A percentile compares a stretch with the other conserved stretches of the same genome.
Evolutionary conservation across 2,113 vertebrate species (phyloP).

Genomic region (Motacilla alba): DNA sequence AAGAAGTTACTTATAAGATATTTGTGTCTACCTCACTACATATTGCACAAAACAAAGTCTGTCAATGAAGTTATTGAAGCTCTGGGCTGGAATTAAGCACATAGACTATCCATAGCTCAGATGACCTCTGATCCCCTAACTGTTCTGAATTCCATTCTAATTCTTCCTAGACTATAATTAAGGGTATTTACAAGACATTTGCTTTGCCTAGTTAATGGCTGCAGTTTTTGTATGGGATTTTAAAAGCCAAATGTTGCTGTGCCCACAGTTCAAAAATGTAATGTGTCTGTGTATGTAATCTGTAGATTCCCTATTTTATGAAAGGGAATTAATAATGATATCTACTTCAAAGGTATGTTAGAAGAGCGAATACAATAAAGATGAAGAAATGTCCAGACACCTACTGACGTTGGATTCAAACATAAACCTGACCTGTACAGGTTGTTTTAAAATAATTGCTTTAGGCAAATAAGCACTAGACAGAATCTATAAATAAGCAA

Average conservation of each 20-base stretch:
- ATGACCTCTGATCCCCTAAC: not conserved
- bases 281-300: not conserved
- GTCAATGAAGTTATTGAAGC: not conserved
- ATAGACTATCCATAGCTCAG: not conserved
- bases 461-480: not conserved
- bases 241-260: not conserved
- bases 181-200: not conserved
- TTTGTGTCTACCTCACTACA: not conserved
- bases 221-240: not conserved
- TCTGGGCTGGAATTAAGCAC: not conserved
- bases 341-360: not conserved
- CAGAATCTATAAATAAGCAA: rapidly evolving
- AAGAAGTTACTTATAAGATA: not conserved
- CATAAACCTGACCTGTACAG: not conserved
- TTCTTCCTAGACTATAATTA: not conserved
- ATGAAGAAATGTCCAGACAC: not conserved
- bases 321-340: not conserved
- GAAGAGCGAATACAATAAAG: not conserved
- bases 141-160: not conserved
- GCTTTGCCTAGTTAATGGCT: not conserved
- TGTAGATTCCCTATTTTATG: not conserved
- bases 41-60: not conserved
- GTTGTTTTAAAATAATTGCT: not conserved
- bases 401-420: not conserved
- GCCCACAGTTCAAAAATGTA: not conserved